phyloP scores from a whole-genome alignment of 2,797 vertebrate species.

The Hirundo rustica region DNA sequence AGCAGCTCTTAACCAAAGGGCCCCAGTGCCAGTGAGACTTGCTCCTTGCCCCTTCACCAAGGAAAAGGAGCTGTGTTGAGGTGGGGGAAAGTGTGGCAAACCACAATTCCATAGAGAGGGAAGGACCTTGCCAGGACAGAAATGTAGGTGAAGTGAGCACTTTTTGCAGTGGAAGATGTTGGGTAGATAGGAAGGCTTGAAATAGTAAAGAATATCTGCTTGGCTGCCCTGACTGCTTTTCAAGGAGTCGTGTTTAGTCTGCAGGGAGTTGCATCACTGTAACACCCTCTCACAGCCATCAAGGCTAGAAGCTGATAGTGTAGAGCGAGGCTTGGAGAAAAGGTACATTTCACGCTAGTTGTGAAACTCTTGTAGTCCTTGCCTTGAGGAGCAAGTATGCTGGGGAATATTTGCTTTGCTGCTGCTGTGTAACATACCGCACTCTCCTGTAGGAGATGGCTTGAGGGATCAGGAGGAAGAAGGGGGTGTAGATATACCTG shows the following conservation, averaged over 20 bases:
- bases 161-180: background rate
- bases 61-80: background rate
- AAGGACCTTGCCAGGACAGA: background rate
- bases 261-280: fast-evolving
- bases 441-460: background rate
- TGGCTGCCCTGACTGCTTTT: background rate
- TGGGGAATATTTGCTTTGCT: background rate
- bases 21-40: background rate
- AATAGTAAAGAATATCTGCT: background rate
- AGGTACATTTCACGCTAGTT: background rate
- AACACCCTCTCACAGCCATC: background rate
- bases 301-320: background rate
- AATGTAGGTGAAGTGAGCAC: background rate
- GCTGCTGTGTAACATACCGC: fast-evolving
- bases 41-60: background rate
- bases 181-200: background rate
- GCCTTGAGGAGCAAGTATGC: background rate
- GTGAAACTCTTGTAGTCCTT: background rate
- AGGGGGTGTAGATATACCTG: no score
- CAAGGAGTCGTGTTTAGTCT: background rate
- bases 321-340: background rate
- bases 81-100: background rate
- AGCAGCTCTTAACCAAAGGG: background rate
- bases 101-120: background rate
- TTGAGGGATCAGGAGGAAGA: background rate